Percentiles rank a stretch among this genome's conserved stretches.
Conservation (phyloP, 2,113 vertebrate species). For the Cottus gobio region DNA sequence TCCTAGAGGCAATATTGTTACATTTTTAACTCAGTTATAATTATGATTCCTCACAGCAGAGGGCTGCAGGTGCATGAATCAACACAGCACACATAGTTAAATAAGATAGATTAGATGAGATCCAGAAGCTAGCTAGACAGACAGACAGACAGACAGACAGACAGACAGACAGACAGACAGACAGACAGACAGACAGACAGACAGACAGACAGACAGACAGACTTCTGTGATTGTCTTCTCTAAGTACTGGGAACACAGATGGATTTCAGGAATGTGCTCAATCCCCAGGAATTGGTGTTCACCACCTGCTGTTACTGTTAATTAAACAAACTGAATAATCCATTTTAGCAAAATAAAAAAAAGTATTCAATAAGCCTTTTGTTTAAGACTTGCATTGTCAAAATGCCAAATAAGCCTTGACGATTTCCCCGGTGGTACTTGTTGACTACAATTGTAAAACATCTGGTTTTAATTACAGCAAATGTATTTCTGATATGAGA, state of each 20-base stretch:
- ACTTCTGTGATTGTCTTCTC: slow-evolving; percentile 20
- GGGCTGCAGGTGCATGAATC: slow-evolving; percentile 58
- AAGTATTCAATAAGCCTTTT: neutral
- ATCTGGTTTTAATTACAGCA: neutral
- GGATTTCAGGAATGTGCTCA: slow-evolving; percentile 20
- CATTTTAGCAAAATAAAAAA: neutral
- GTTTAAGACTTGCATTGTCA: neutral
- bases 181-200: neutral
- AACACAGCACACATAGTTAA: slow-evolving; percentile 29
- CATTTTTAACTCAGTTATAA: slow-evolving; percentile 45
- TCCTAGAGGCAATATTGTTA: neutral
- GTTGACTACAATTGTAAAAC: neutral
- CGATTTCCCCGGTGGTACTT: neutral
- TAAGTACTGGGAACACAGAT: slow-evolving; percentile 8
- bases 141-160: neutral
- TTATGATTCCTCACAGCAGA: slow-evolving; percentile 60
- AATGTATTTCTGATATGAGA: neutral
- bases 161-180: neutral
- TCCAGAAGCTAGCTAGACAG: neutral
- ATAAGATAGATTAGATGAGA: neutral
- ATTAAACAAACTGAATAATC: slow-evolving; percentile 11
- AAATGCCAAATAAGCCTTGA: neutral
- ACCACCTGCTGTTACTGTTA: slow-evolving; percentile 16
- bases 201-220: neutral
- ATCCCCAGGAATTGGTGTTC: slow-evolving; percentile 15